Percentiles rank a stretch among this genome's conserved stretches.
These are phyloP conservation scores for Brachionus calyciflorus DNA, from an alignment of 1,140 invertebrate species.

Conservation along the genomic window DNA sequence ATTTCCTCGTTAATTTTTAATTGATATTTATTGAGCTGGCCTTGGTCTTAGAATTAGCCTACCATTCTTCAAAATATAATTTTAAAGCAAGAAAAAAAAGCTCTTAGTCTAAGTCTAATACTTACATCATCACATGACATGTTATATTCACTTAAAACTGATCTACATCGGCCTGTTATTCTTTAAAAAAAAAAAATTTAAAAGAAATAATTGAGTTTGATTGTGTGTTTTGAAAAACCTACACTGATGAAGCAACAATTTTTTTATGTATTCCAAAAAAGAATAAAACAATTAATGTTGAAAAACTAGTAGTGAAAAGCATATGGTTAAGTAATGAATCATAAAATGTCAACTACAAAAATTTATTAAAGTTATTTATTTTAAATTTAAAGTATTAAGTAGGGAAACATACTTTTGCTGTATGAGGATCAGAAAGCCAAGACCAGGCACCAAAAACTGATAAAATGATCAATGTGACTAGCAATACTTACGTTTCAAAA, in stretches of 20 bases:
- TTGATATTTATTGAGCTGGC: not conserved
- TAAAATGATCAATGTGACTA: constrained; percentile 12
- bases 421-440: constrained; percentile 39
- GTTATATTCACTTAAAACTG: constrained; percentile 39
- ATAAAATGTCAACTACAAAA: not conserved
- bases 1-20: not conserved
- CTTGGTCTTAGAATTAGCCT: constrained; percentile 27
- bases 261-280: constrained; percentile 28
- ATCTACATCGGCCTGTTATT: constrained; percentile 12
- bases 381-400: not conserved
- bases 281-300: constrained; percentile 13
- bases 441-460: constrained; percentile 30
- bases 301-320: not conserved
- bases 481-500: not conserved
- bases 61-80: not conserved
- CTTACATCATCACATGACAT: constrained; percentile 45
- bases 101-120: not conserved
- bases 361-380: no score
- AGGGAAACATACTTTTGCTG: not conserved
- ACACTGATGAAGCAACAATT: constrained; percentile 38
- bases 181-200: not conserved
- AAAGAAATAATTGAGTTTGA: not conserved
- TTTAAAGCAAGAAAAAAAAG: not conserved
- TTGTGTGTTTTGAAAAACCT: not conserved
- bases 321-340: constrained; percentile 25